Base-by-base conservation (phyloP, 2,113 vertebrate species). In the Sebastes schlegelii region DNA sequence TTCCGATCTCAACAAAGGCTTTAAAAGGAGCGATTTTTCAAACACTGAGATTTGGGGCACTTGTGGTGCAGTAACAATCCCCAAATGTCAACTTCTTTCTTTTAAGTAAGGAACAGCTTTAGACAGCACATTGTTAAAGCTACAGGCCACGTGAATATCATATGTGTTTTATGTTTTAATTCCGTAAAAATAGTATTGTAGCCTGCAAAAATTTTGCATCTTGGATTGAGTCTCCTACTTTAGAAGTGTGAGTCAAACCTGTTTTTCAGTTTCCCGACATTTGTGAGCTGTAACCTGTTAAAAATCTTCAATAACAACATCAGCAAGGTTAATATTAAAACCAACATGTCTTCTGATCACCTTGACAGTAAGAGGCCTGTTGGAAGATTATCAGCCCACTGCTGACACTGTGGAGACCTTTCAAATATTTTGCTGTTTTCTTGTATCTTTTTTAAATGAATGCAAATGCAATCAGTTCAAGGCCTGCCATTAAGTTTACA, bases 31-130 rank as follows among this genome's bases (percentile, higher is more conserved):
- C 69, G 57, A 1, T 54, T 55, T 74, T 68, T 69, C 54, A 42
- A 81, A 34, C 34, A 67, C 5, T 45, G 1, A 65, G 70, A 86
- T 80, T 79, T 76, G 65, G 49, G 54, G 19, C 66, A 66, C 16
- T 49, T 69, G 34, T 73, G 40, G 51, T 34, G 0, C 34, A 34
- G 34, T 13, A 67, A 5, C 14, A 70, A 64, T 79, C 60, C 63
- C 74, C 70, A 69, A 85, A 85, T 61, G 64, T 77, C 75, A 82
- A 1, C 42, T 43, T 79, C 42, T 54, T 62, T 61, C 72, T 82
- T 78, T 61, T 43, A 65, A 51, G 61, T 42, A 9, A 43, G 13
- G 6, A 77, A 79, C 58, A 42, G 77, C 82, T 80, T 65, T 16
- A 69, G 81, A 79, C 69, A 11, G 34, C 3, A 82, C 55, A 52